These are phyloP conservation scores for Anthrax anthrax DNA, from an alignment of 2,888 invertebrate species.

Conservation along the genomic window DNA sequence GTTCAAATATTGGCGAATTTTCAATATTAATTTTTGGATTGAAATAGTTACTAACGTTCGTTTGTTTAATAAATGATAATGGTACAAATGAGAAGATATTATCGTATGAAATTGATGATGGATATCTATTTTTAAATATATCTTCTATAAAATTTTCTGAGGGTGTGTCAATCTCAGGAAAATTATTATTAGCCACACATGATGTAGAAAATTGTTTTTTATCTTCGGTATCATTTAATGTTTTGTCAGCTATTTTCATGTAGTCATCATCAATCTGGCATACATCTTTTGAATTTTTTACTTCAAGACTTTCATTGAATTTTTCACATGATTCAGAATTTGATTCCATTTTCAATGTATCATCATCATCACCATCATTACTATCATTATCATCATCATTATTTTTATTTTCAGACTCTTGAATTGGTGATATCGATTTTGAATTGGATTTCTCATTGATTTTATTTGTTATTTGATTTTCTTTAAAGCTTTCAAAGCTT, in stretches of 20 bases:
- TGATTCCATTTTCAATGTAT: too few relatives aligned
- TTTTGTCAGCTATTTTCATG: slow-evolving; percentile 29
- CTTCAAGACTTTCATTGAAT: too few relatives aligned
- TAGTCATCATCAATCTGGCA: slow-evolving; percentile 30
- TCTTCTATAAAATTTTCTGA: slow-evolving; percentile 22
- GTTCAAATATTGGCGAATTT: slow-evolving; percentile 30
- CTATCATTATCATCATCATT: too few relatives aligned
- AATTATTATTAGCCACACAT: slow-evolving; percentile 1
- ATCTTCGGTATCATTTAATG: slow-evolving; percentile 18
- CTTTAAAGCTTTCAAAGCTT: background rate
- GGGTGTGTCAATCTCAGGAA: slow-evolving; percentile 22
- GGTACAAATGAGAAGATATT: too few relatives aligned
- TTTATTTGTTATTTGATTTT: background rate
- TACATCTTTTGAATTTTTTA: slow-evolving; percentile 28
- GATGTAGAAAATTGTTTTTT: slow-evolving; percentile 1
- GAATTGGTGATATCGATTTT: too few relatives aligned
- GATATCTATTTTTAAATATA: slow-evolving; percentile 19
- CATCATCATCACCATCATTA: too few relatives aligned
- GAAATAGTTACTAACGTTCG: slow-evolving; percentile 1
- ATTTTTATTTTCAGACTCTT: too few relatives aligned
- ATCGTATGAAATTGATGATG: slow-evolving; percentile 2
- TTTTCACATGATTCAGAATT: too few relatives aligned
- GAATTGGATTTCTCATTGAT: background rate
- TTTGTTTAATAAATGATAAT: too few relatives aligned
- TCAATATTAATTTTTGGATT: slow-evolving; percentile 15